Conservation (phyloP, 1,140 invertebrate species). For the Nixonia krombeini region DNA sequence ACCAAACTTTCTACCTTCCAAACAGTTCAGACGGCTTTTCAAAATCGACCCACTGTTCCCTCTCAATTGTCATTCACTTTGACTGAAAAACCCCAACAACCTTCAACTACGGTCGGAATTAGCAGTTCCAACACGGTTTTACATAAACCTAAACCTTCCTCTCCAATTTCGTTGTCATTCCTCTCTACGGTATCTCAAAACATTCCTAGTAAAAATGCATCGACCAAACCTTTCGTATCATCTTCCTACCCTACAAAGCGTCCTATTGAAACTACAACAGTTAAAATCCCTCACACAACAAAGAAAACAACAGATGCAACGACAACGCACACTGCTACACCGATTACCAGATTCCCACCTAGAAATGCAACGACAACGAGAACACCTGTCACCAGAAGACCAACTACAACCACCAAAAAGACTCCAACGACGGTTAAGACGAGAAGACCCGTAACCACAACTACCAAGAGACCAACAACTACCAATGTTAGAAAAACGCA, state of each 20-base stretch:
- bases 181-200: not conserved
- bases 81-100: slow-evolving; percentile 10
- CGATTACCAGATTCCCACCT: slow-evolving; percentile 74
- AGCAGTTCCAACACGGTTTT: slow-evolving; percentile 3
- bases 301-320: slow-evolving; percentile 42
- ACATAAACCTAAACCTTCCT: not conserved
- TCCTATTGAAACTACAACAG: slow-evolving; percentile 6
- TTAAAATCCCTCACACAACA: slow-evolving; percentile 13
- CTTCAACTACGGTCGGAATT: not conserved
- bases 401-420: slow-evolving; percentile 50
- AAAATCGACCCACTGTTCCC: slow-evolving; percentile 12
- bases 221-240: slow-evolving; percentile 43
- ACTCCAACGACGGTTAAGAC: slow-evolving; percentile 16
- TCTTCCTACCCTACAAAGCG: slow-evolving; percentile 18
- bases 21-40: slow-evolving; percentile 54
- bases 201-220: slow-evolving; percentile 13
- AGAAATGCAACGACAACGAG: slow-evolving; percentile 65
- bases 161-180: not conserved
- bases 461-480: slow-evolving; percentile 33
- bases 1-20: slow-evolving; percentile 64
- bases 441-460: slow-evolving; percentile 24
- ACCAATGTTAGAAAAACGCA: slow-evolving; percentile 33
- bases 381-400: slow-evolving; percentile 32
- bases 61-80: not conserved
- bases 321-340: slow-evolving; percentile 51